Percentiles rank a stretch among this genome's conserved stretches.
phyloP scores from a whole-genome alignment of 2,888 invertebrate genomes.

The Orthosia incerta region DNA sequence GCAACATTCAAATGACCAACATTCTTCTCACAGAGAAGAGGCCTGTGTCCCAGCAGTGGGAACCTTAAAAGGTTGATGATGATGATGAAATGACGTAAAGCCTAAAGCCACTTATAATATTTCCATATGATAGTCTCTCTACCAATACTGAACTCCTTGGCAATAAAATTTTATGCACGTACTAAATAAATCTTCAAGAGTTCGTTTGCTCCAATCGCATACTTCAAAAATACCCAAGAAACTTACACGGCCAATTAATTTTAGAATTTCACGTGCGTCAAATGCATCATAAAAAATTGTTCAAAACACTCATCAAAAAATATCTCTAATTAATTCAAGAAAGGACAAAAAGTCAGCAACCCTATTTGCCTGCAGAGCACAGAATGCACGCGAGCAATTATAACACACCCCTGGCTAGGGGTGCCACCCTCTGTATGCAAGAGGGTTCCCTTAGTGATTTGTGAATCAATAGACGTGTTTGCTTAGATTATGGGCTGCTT shows the following conservation, averaged over 20 bases:
- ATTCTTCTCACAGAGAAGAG: too few species aligned
- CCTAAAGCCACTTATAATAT: too few species aligned
- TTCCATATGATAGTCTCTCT: too few species aligned
- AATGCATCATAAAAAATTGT: not conserved
- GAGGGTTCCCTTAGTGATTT: constrained; percentile 73
- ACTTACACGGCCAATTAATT: not conserved
- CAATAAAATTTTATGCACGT: too few species aligned
- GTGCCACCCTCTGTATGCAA: constrained; percentile 46
- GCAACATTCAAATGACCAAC: too few species aligned
- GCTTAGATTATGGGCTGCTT: constrained; percentile 52
- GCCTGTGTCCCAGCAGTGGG: too few species aligned
- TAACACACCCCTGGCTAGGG: constrained; percentile 80
- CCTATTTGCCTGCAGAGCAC: constrained; percentile 49
- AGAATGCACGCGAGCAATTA: constrained; percentile 82
- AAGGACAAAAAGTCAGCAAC: constrained; percentile 58
- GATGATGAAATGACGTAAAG: too few species aligned
- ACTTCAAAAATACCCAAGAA: not conserved
- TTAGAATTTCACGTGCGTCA: constrained; percentile 7
- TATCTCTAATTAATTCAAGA: constrained; percentile 38
- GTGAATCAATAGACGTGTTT: constrained; percentile 68
- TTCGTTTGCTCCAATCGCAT: too few species aligned
- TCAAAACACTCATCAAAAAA: constrained; percentile 1
- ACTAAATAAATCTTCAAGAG: too few species aligned
- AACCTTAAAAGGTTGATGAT: too few species aligned
- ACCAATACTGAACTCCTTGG: too few species aligned